A percentile compares a stretch with the other conserved stretches of the same genome.
phyloP scores from a whole-genome alignment of 2,113 vertebrate species.

The Prinia subflava region DNA sequence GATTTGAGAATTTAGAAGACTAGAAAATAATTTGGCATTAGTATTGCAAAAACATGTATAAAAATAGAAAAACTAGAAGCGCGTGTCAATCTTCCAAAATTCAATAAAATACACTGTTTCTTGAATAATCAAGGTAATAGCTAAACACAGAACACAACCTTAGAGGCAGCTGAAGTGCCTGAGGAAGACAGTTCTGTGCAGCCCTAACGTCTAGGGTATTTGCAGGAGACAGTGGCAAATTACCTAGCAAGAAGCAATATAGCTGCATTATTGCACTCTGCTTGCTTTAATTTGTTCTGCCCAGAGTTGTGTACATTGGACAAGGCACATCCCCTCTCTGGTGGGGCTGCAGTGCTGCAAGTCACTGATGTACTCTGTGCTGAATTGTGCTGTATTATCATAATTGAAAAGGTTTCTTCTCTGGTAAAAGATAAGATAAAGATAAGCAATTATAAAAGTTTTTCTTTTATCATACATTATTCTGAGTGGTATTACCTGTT shows the following conservation, averaged over 20 bases:
- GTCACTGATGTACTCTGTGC: neutral
- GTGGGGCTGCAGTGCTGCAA: neutral
- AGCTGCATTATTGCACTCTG: neutral
- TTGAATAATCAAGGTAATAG: neutral
- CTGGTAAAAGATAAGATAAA: neutral
- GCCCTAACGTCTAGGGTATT: neutral
- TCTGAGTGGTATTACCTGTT: neutral
- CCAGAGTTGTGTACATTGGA: neutral
- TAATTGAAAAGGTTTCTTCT: neutral
- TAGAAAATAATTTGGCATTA: neutral
- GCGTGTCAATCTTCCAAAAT: neutral
- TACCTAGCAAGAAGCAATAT: neutral
- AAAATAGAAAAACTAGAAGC: neutral
- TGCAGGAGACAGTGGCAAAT: neutral
- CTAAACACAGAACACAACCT: neutral
- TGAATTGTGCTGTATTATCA: neutral
- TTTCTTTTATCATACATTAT: neutral
- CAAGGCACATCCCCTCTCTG: neutral
- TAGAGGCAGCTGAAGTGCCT: neutral
- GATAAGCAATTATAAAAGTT: neutral
- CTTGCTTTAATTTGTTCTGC: neutral
- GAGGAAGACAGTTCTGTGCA: neutral
- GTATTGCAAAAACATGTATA: neutral
- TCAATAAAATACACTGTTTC: neutral
- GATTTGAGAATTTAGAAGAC: neutral